These are phyloP conservation scores for Linurgus olivaceus DNA, from an alignment of 2,797 vertebrate genomes.

Conservation along the genomic window DNA sequence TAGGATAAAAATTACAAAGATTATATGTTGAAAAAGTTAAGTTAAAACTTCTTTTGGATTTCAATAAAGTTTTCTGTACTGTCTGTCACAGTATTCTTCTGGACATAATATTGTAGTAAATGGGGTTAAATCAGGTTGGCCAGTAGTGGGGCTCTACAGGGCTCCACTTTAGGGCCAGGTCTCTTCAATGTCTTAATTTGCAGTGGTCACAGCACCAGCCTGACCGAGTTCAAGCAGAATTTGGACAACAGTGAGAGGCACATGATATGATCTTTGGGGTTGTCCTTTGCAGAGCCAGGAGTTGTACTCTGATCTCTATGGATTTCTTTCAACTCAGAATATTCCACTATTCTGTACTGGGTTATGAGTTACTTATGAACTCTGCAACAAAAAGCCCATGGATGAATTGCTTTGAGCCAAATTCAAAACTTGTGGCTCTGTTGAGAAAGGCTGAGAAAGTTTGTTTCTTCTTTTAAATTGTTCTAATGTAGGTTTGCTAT, in stretches of 20 bases:
- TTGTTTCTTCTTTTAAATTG: background rate
- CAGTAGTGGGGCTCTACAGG: background rate
- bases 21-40: background rate
- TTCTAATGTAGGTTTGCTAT: background rate
- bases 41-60: background rate
- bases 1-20: background rate
- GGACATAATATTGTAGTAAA: background rate
- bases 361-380: background rate
- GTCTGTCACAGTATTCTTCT: background rate
- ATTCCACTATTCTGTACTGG: background rate
- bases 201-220: background rate
- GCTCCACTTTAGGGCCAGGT: background rate
- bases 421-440: background rate
- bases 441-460: background rate
- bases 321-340: background rate
- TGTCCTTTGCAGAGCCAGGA: background rate
- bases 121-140: background rate
- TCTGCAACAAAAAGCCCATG: background rate
- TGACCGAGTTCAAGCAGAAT: background rate
- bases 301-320: rapidly evolving
- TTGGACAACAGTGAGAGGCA: background rate
- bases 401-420: background rate
- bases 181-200: background rate
- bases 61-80: background rate
- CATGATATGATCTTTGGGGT: background rate